phyloP scores from a whole-genome alignment of 2,888 invertebrate genomes.

The Mayetiola destructor region DNA sequence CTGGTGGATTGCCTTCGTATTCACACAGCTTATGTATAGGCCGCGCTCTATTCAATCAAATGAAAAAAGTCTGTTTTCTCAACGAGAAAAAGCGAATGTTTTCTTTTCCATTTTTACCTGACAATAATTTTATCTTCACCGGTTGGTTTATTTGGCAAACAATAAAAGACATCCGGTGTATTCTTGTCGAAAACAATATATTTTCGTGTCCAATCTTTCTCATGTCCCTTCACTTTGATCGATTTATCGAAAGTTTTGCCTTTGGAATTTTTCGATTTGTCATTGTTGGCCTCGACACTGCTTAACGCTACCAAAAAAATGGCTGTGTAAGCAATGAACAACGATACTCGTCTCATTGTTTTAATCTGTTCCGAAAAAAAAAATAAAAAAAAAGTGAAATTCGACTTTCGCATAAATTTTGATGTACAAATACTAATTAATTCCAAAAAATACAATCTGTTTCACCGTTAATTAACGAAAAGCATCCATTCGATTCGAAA shows the following conservation, averaged over 20 bases:
- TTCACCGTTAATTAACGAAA: too few species aligned
- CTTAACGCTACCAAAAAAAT: not conserved
- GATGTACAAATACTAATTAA: too few species aligned
- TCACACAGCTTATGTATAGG: constrained; percentile 59
- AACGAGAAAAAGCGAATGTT: not conserved
- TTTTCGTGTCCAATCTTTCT: constrained; percentile 63
- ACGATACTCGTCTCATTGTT: not conserved
- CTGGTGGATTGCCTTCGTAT: constrained; percentile 55
- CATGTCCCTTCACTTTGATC: constrained; percentile 31
- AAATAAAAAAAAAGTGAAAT: too few species aligned
- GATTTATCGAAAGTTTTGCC: not conserved
- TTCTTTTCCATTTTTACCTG: constrained; percentile 32
- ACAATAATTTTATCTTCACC: constrained; percentile 60
- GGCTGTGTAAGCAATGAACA: not conserved
- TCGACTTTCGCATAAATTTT: too few species aligned
- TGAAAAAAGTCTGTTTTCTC: constrained; percentile 6
- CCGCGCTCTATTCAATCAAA: constrained; percentile 38
- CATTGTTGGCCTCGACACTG: not conserved
- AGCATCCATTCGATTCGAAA: too few species aligned
- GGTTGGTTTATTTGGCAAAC: constrained; percentile 61
- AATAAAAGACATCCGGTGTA: constrained; percentile 65
- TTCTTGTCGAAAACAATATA: constrained; percentile 65
- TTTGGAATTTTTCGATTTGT: not conserved
- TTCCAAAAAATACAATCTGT: too few species aligned
- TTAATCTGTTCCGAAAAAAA: not conserved